Conservation (phyloP, 2,888 invertebrate genomes). For the Formica aserva region DNA sequence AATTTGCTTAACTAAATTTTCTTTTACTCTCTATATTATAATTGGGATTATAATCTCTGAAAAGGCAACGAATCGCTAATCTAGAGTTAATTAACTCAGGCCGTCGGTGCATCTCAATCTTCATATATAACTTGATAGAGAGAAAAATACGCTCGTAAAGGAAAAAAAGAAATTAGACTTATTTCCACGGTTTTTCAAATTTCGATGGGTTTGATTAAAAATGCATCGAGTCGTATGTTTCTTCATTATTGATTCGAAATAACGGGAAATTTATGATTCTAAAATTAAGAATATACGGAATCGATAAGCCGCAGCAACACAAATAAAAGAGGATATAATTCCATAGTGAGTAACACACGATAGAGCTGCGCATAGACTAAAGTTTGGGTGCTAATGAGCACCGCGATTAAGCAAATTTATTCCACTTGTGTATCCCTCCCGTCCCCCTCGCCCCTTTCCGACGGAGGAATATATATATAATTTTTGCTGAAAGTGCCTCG, state of each 20-base stretch:
- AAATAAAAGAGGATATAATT: constrained; percentile 37
- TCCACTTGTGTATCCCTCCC: constrained; percentile 42
- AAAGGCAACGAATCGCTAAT: constrained; percentile 26
- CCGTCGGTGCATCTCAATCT: neutral
- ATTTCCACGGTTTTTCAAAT: neutral
- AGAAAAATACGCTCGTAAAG: neutral
- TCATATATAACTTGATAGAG: neutral
- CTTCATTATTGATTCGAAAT: constrained; percentile 4
- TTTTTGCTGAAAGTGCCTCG: constrained; percentile 37
- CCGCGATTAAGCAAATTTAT: constrained; percentile 54
- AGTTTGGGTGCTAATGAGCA: constrained; percentile 53
- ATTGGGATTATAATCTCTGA: constrained; percentile 11
- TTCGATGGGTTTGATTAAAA: neutral
- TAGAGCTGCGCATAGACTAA: constrained; percentile 34
- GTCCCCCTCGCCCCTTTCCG: neutral
- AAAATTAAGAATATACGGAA: constrained; percentile 7
- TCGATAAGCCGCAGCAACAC: constrained; percentile 30
- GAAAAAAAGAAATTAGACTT: neutral
- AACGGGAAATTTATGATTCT: constrained; percentile 14
- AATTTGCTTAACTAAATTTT: constrained; percentile 34
- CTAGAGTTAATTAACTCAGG: constrained; percentile 36
- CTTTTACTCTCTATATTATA: neutral
- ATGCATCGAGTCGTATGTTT: neutral
- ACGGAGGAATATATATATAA: constrained; percentile 15
- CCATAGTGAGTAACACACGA: constrained; percentile 17